These are phyloP conservation scores for Chaetorhynchus papuensis DNA, from an alignment of 2,113 vertebrate species.

Conservation along the genomic window DNA sequence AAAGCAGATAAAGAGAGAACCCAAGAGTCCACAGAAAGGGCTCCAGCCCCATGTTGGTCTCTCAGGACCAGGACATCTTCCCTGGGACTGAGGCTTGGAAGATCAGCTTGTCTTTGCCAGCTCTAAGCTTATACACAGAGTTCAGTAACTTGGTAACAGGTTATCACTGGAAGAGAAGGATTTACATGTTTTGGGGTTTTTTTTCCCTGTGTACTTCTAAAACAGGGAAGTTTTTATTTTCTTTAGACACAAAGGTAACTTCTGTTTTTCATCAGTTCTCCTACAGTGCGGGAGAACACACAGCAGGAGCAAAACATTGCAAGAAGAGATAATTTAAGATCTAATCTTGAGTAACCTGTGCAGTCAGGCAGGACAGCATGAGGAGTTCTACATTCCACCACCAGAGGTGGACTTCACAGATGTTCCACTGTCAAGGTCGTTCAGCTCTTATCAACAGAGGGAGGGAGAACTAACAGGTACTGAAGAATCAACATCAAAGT, in stretches of 20 bases:
- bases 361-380: neutral
- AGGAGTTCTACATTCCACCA: neutral
- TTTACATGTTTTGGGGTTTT: neutral
- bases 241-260: neutral
- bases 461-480: neutral
- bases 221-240: neutral
- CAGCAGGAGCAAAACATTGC: neutral
- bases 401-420: neutral
- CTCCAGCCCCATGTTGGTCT: neutral
- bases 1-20: neutral
- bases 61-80: neutral
- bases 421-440: neutral
- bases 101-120: neutral
- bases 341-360: neutral
- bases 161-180: neutral
- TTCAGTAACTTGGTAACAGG: neutral
- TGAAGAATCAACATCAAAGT: neutral
- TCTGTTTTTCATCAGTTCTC: neutral
- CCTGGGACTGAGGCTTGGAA: neutral
- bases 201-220: neutral
- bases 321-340: neutral
- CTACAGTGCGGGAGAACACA: neutral
- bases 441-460: neutral
- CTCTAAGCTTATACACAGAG: neutral
- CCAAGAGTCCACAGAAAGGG: neutral